These are phyloP conservation scores for Pachydiplax longipennis DNA, from an alignment of 2,888 invertebrate species.

Conservation along the genomic window DNA sequence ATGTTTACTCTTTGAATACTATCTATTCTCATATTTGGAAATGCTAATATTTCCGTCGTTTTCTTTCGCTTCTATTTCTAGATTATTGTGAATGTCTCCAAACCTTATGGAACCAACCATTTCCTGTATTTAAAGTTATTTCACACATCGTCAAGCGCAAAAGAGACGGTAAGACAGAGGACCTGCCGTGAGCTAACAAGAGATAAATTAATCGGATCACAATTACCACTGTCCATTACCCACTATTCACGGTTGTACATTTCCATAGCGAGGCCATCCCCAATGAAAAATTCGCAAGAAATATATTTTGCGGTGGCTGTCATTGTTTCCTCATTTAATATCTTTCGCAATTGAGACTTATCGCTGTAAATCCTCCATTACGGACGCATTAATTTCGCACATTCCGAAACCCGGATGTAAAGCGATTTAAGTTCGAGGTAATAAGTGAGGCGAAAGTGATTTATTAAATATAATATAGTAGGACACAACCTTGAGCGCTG, in stretches of 20 bases:
- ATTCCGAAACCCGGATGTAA: not conserved
- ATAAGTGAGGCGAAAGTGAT: not conserved
- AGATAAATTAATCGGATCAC: not conserved
- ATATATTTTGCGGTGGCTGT: not conserved
- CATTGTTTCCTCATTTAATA: not conserved
- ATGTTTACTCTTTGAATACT: no score
- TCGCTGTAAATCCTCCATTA: not conserved
- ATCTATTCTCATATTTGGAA: no score
- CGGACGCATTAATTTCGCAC: not conserved
- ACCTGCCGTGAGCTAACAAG: not conserved
- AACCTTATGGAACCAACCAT: no score
- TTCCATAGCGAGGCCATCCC: not conserved
- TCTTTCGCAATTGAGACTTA: not conserved
- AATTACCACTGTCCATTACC: not conserved
- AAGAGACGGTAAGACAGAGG: not conserved
- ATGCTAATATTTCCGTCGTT: no score
- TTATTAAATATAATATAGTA: not conserved
- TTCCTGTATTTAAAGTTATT: no score
- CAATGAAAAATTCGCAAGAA: not conserved
- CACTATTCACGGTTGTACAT: not conserved
- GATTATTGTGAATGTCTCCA: not conserved
- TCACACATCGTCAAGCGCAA: not conserved
- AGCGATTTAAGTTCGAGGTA: not conserved
- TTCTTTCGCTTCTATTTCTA: not conserved
- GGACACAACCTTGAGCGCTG: not conserved